These are phyloP conservation scores for Tichodroma muraria DNA, from an alignment of 2,113 vertebrate genomes.

Conservation along the genomic window DNA sequence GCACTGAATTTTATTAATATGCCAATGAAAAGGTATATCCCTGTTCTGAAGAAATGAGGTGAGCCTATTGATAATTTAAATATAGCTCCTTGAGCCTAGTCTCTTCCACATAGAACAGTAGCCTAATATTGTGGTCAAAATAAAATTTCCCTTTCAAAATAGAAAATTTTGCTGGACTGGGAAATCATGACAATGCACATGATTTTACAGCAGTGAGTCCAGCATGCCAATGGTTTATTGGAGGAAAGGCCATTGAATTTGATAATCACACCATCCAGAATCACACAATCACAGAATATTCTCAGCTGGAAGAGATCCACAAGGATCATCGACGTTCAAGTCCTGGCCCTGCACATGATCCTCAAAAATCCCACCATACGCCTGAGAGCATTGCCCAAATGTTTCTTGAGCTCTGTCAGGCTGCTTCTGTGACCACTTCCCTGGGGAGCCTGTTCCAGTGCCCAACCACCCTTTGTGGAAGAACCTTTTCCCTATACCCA, in stretches of 20 bases:
- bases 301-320: background rate
- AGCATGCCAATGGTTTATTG: background rate
- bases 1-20: background rate
- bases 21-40: background rate
- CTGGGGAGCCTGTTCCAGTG: background rate
- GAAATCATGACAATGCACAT: background rate
- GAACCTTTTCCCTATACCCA: background rate
- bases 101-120: background rate
- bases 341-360: too few species aligned
- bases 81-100: background rate
- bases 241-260: background rate
- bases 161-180: background rate
- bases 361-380: background rate
- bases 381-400: background rate
- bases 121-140: background rate
- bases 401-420: fast-evolving
- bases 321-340: background rate
- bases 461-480: fast-evolving
- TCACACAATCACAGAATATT: background rate
- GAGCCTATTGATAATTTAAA: background rate
- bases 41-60: background rate
- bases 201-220: background rate
- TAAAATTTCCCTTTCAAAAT: background rate
- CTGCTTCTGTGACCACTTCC: background rate
- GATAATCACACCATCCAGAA: background rate